Evolutionary conservation across 2,113 vertebrate species (phyloP).

Genomic region (Channa maculata): DNA sequence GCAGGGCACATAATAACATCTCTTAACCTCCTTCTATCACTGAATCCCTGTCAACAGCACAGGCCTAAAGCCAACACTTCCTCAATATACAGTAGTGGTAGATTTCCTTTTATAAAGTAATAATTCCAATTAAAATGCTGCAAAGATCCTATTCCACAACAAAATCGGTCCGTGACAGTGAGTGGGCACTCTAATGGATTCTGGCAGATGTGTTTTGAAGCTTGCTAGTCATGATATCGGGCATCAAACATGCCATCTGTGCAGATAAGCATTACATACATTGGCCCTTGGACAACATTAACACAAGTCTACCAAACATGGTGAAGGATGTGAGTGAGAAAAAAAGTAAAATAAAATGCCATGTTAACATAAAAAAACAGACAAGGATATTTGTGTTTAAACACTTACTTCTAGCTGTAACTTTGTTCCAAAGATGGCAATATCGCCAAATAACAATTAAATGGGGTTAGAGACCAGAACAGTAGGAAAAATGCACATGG

Average conservation of each 20-base stretch:
- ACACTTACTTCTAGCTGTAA: background rate
- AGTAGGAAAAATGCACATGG: too few species aligned
- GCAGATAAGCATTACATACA: slow-evolving; percentile 61
- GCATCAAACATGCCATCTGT: slow-evolving; percentile 60
- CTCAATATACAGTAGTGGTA: too few species aligned
- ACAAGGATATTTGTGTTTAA: slow-evolving; percentile 8
- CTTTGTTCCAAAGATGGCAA: too few species aligned
- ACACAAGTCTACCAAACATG: slow-evolving; percentile 30
- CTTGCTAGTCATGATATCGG: slow-evolving; percentile 65
- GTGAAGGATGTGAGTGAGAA: slow-evolving; percentile 14
- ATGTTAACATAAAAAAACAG: background rate
- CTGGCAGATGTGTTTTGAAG: slow-evolving; percentile 60
- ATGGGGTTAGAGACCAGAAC: too few species aligned
- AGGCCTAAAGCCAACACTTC: slow-evolving; percentile 42
- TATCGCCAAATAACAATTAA: too few species aligned
- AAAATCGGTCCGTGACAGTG: slow-evolving; percentile 49
- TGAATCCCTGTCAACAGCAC: slow-evolving; percentile 50
- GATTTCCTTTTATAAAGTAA: too few species aligned
- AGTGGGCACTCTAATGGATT: slow-evolving; percentile 59
- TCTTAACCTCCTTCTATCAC: slow-evolving; percentile 57
- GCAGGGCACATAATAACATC: slow-evolving; percentile 57
- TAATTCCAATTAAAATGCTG: slow-evolving; percentile 41
- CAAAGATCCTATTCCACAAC: slow-evolving; percentile 44
- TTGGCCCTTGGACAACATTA: slow-evolving; percentile 42
- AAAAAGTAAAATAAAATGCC: slow-evolving; percentile 1